phyloP scores from a whole-genome alignment of 2,888 invertebrate genomes.

The Ophion ventricosus region DNA sequence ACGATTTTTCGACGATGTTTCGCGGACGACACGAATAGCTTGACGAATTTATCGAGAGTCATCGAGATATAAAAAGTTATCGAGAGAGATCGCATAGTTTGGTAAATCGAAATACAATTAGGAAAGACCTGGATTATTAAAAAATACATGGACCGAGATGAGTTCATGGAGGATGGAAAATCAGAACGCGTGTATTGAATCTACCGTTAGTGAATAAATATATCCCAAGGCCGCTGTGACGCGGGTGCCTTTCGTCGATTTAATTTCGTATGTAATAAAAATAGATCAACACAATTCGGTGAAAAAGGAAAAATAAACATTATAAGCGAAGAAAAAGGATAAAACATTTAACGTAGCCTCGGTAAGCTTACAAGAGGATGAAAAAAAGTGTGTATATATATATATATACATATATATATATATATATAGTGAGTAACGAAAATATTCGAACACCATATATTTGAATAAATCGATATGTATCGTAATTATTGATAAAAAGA shows the following conservation, averaged over 20 bases:
- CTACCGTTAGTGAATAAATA: conserved; percentile 51
- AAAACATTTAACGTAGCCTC: conserved; percentile 8
- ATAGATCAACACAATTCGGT: background rate
- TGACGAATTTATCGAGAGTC: background rate
- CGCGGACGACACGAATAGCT: background rate
- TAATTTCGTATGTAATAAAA: conserved; percentile 53
- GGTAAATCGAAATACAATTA: background rate
- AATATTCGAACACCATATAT: no score
- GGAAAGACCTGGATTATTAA: background rate
- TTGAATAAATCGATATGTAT: no score
- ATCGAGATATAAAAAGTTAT: no score
- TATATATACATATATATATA: background rate
- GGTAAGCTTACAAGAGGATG: conserved; percentile 6
- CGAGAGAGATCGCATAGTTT: background rate
- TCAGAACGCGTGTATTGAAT: conserved; percentile 44
- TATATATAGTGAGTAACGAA: no score
- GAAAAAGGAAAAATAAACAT: conserved; percentile 16
- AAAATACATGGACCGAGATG: background rate
- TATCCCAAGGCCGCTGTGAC: conserved; percentile 65
- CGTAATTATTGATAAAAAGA: no score
- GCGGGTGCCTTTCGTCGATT: conserved; percentile 69
- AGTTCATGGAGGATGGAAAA: conserved; percentile 3
- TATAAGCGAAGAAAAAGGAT: background rate
- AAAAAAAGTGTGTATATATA: no score
- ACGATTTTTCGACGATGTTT: conserved; percentile 30